These are phyloP conservation scores for Calcarius lapponicus DNA, from an alignment of 2,797 vertebrate species.

Conservation along the genomic window DNA sequence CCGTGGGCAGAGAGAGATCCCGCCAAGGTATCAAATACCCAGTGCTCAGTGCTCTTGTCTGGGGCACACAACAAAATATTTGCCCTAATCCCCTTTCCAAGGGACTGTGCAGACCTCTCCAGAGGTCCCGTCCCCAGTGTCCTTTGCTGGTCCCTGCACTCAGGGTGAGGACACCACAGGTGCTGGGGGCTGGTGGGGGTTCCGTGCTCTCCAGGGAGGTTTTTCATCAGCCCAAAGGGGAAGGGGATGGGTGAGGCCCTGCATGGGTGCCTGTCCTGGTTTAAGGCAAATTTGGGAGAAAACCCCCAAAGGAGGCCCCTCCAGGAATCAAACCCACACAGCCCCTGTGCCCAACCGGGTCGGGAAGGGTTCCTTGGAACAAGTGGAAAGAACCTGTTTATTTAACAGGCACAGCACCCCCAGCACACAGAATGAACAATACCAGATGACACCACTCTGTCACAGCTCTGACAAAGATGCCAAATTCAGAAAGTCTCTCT, in stretches of 20 bases:
- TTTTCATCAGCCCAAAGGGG: not conserved
- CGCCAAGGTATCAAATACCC: not conserved
- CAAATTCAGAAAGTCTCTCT: no score
- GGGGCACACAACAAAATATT: not conserved
- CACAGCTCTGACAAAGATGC: no score
- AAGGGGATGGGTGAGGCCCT: not conserved
- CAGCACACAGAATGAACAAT: no score
- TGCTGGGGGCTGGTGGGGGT: not conserved
- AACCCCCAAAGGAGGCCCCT: no score
- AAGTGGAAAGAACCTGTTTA: no score
- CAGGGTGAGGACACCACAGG: not conserved
- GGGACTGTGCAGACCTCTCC: not conserved
- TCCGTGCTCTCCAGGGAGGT: not conserved
- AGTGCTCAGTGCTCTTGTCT: not conserved
- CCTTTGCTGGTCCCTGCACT: not conserved
- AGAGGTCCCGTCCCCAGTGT: not conserved
- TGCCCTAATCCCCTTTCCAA: not conserved
- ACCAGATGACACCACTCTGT: no score
- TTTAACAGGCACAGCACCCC: no score
- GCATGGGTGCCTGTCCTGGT: not conserved
- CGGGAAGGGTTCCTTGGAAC: no score
- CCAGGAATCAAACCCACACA: no score
- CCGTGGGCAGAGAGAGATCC: not conserved
- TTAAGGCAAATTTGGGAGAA: no score
- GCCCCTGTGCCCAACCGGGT: rapidly evolving